A percentile compares a stretch with the other conserved stretches of the same genome.
phyloP scores from a whole-genome alignment of 2,797 vertebrate genomes.

The Girardinus metallicus region DNA sequence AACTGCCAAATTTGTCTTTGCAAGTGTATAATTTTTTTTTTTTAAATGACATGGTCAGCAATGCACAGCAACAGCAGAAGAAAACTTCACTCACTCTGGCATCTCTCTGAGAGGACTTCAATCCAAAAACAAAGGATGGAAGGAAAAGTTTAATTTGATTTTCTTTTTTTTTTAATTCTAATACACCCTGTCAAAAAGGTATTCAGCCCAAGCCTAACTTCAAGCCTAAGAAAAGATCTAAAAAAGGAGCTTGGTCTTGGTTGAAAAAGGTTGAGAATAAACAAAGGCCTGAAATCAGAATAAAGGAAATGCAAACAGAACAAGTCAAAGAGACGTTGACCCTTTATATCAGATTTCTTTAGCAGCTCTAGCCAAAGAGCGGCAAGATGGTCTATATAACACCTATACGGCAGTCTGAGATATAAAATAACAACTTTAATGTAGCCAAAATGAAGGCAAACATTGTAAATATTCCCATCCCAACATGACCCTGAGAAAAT shows the following conservation, averaged over 20 bases:
- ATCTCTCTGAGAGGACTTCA: neutral
- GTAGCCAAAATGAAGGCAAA: constrained; percentile 43
- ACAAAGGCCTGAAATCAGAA: constrained; percentile 36
- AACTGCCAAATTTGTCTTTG: neutral
- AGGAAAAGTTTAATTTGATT: neutral
- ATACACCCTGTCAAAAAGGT: too few relatives aligned
- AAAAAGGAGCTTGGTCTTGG: neutral
- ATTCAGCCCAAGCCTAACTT: neutral
- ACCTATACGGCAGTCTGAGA: constrained; percentile 51
- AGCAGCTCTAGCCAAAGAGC: constrained; percentile 64
- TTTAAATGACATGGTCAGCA: neutral
- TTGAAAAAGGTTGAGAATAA: neutral
- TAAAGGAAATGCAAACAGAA: constrained; percentile 67
- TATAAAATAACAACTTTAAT: constrained; percentile 49
- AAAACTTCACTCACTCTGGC: neutral
- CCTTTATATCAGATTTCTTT: constrained; percentile 69
- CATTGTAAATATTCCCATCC: constrained; percentile 54
- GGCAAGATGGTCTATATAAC: constrained; percentile 42
- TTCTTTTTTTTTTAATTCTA: neutral
- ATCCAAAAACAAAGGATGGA: neutral
- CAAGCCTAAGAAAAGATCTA: neutral
- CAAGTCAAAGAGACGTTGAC: constrained; percentile 69
- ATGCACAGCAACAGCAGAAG: neutral
- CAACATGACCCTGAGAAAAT: constrained; percentile 48
- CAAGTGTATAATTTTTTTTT: neutral